Evolutionary conservation across 2,888 invertebrate genomes (phyloP), one percentile per base, ranked within the genome.

Genomic region (Ischnus inquisitorius): DNA sequence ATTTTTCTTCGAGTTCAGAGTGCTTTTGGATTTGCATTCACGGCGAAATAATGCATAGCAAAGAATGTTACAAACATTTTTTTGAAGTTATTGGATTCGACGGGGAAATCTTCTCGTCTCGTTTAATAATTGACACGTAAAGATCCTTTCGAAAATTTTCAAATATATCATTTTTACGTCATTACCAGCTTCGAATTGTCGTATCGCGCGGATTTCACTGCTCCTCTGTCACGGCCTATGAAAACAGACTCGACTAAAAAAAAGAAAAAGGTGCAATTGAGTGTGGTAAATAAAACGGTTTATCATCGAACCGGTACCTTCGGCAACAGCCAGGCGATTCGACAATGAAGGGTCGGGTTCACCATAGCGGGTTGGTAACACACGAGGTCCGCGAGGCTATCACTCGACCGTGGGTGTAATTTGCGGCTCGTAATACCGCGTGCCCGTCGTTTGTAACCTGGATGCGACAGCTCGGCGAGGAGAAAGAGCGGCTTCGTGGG

Each of bases 361-460:
- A 2, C 2, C 22, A 54, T 19, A 54, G 22, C 8, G 3, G 54
- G 54, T 19, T 39, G 60, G 60, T 67, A 77, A 77, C 46, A 39
- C 60, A 62, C 39, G 82, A 74, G 68, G 68, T 60, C 34, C 69
- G 69, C 48, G 48, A 39, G 48, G 69, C 67, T 83, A 83, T 87
- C 83, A 76, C 84, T 83, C 82, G 87, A 81, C 71, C 69, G 80
- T 80, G 85, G 86, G 87, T 89, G 90, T 91, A 91, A 91, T 91
- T 91, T 91, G 91, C 89, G 90, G 91, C 87, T 90, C 88, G 90
- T 90, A 91, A 91, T 91, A 91, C 89, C 90, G 87, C 90, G 87
- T 88, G 88, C 85, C 86, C 86, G 88, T 90, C 89, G 90, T 91
- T 91, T 91, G 91, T 91, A 91, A 91, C 90, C 88, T 87, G 89